phyloP scores from a whole-genome alignment of 2,888 invertebrate genomes.

The Sepioteuthis lessoniana region DNA sequence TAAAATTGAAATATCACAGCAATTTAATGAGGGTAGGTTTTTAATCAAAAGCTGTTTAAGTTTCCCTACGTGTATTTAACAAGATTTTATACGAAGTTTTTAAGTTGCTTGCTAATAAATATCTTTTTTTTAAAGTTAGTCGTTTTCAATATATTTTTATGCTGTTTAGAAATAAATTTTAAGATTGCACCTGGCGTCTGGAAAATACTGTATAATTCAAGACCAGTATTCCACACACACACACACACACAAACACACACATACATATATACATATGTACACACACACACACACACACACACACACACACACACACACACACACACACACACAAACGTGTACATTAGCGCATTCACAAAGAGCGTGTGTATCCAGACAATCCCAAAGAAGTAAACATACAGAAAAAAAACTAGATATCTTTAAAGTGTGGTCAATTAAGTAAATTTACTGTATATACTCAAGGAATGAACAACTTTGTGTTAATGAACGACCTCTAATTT shows the following conservation, averaged over 20 bases:
- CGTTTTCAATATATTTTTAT: background rate
- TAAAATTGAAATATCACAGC: background rate
- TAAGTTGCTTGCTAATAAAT: background rate
- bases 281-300: no score
- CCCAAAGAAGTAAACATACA: no score
- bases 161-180: background rate
- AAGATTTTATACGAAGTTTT: background rate
- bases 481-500: no score
- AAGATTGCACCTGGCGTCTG: background rate
- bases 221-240: background rate
- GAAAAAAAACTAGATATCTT: no score
- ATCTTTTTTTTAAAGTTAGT: background rate
- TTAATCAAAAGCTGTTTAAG: background rate
- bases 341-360: no score
- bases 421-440: no score
- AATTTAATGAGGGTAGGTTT: background rate
- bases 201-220: background rate
- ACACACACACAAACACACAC: background rate
- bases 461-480: no score
- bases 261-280: background rate
- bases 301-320: no score
- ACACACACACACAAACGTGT: no score
- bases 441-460: no score
- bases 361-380: no score
- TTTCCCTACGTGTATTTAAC: background rate